phyloP scores from a whole-genome alignment of 2,113 vertebrate genomes.

The Stegastes partitus region DNA sequence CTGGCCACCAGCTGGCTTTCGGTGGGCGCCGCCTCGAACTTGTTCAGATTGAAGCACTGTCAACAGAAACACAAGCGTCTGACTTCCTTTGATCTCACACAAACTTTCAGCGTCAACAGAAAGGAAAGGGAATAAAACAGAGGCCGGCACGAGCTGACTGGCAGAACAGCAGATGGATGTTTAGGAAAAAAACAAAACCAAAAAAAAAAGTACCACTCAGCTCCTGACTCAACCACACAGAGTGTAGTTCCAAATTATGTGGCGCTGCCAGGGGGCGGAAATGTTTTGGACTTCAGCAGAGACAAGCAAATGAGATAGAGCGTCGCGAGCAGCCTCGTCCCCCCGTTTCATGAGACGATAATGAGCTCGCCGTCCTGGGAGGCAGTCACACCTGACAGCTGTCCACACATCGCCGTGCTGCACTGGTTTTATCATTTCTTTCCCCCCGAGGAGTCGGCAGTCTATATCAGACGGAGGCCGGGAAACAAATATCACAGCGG shows the following conservation, averaged over 20 bases:
- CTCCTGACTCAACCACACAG: constrained; percentile 54
- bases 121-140: constrained; percentile 10
- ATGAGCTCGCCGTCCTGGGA: constrained; percentile 76
- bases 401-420: constrained; percentile 67
- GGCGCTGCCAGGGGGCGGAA: constrained; percentile 63
- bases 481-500: constrained; percentile 49
- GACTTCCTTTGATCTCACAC: constrained; percentile 5
- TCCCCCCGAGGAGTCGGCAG: constrained; percentile 45
- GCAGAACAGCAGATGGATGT: constrained; percentile 60
- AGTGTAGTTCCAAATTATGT: constrained; percentile 67
- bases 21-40: constrained; percentile 89
- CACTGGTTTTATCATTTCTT: constrained; percentile 71
- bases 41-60: constrained; percentile 96
- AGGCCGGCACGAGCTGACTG: constrained; percentile 13
- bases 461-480: constrained; percentile 32
- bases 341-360: constrained; percentile 71
- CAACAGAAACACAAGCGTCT: constrained; percentile 45
- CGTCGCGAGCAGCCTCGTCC: constrained; percentile 50
- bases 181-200: constrained; percentile 21
- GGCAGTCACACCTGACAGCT: constrained; percentile 77
- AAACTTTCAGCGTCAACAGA: constrained; percentile 20
- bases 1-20: constrained; percentile 89
- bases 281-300: constrained; percentile 67
- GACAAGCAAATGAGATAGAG: constrained; percentile 72
- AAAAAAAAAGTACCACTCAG: constrained; percentile 31